phyloP scores from a whole-genome alignment of 2,113 vertebrate species.

The Taxidea taxus region DNA sequence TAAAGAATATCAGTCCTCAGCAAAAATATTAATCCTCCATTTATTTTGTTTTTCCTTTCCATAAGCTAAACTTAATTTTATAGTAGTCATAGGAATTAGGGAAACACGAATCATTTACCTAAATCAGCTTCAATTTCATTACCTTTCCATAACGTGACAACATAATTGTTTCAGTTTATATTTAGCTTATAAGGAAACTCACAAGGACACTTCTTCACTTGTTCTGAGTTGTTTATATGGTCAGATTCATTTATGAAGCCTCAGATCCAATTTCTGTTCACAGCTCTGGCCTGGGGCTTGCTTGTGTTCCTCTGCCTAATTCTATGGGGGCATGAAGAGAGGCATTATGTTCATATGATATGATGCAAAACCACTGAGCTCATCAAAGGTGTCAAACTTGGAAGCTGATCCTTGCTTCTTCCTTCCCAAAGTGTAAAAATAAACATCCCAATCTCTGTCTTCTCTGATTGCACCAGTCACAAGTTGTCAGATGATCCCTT shows the following conservation, averaged over 20 bases:
- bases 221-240: conserved; percentile 45
- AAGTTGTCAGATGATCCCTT: conserved; percentile 64
- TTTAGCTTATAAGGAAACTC: conserved; percentile 58
- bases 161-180: conserved; percentile 49
- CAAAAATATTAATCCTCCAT: neutral
- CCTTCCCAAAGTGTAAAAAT: conserved; percentile 57
- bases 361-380: conserved; percentile 45
- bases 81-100: conserved; percentile 6
- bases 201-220: conserved; percentile 46
- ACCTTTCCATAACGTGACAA: conserved; percentile 45
- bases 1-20: conserved; percentile 31
- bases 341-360: conserved; percentile 40
- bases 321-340: conserved; percentile 11
- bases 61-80: conserved; percentile 46
- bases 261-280: conserved; percentile 9
- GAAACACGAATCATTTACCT: conserved; percentile 47
- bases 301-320: neutral
- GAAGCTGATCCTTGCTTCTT: conserved; percentile 13
- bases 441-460: conserved; percentile 58
- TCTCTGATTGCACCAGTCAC: conserved; percentile 61
- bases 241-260: conserved; percentile 24
- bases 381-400: conserved; percentile 55
- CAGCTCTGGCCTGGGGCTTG: neutral
- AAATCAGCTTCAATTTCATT: conserved; percentile 57
- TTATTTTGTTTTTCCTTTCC: conserved; percentile 50